A percentile compares a stretch with the other conserved stretches of the same genome.
Evolutionary conservation across 2,888 invertebrate species (phyloP).

Genomic region (Drosophila paramelanica): DNA sequence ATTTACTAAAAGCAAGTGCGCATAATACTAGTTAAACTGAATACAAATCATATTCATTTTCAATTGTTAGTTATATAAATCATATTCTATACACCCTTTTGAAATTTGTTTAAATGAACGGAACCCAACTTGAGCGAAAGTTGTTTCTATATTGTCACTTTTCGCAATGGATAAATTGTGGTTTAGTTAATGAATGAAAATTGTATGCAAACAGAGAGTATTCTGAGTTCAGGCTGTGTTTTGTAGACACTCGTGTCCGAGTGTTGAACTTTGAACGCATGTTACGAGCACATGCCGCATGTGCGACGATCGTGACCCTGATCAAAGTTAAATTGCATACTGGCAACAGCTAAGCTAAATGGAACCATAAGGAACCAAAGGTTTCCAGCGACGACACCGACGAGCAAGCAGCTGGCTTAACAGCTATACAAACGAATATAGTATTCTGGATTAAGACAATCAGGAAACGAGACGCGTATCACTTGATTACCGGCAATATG

Average conservation of each 20-base stretch:
- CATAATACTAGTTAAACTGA: too few relatives aligned
- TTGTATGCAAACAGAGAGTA: constrained; percentile 13
- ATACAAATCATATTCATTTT: too few relatives aligned
- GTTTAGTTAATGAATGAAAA: constrained; percentile 54
- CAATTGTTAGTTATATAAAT: background rate
- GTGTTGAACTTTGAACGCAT: constrained; percentile 42
- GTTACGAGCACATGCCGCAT: constrained; percentile 7
- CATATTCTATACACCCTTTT: background rate
- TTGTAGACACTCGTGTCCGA: background rate
- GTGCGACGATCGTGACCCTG: constrained; percentile 50
- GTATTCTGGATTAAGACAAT: constrained; percentile 62
- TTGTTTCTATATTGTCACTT: constrained; percentile 18
- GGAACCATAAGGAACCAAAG: constrained; percentile 39
- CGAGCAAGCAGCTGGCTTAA: constrained; percentile 8
- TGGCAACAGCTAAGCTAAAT: constrained; percentile 11
- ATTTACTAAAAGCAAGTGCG: too few relatives aligned
- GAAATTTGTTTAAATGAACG: too few relatives aligned
- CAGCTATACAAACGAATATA: constrained; percentile 17
- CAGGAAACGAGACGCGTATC: constrained; percentile 56
- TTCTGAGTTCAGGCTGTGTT: background rate
- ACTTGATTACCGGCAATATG: constrained; percentile 47
- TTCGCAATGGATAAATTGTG: constrained; percentile 23
- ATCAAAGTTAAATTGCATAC: constrained; percentile 51
- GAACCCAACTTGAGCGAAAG: constrained; percentile 24
- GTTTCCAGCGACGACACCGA: constrained; percentile 16